Conservation (phyloP, 2,113 vertebrate genomes). For the Polyodon spathula region DNA sequence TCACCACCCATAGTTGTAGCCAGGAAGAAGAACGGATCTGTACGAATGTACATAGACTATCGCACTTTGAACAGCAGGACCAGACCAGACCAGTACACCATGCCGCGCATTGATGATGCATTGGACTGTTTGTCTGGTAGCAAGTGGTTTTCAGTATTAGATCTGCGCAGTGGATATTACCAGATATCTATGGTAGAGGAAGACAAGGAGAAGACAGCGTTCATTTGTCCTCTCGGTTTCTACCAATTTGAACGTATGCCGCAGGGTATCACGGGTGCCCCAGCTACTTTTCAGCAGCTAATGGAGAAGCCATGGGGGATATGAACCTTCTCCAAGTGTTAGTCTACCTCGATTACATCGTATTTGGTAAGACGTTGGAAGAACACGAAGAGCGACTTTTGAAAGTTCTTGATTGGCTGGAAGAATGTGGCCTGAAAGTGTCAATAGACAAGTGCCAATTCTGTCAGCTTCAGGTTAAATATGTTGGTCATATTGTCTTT, state of each 20-base stretch:
- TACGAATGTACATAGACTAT: too few species aligned
- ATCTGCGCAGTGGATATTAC: too few species aligned
- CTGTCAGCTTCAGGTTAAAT: background rate
- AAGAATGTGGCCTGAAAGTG: background rate
- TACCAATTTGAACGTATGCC: too few species aligned
- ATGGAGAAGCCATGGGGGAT: background rate
- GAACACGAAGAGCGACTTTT: background rate
- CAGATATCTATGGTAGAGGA: too few species aligned
- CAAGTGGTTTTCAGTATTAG: too few species aligned
- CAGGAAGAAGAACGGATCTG: too few species aligned
- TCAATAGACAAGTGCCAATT: background rate
- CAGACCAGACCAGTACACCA: background rate
- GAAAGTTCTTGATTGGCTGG: background rate
- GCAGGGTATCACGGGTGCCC: background rate
- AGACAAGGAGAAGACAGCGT: too few species aligned
- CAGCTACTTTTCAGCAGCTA: background rate
- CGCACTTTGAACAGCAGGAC: background rate
- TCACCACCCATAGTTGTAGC: too few species aligned
- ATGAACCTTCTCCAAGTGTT: background rate
- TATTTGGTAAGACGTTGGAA: slow-evolving; percentile 8
- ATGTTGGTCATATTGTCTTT: background rate
- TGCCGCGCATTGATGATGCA: background rate
- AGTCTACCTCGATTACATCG: slow-evolving; percentile 3
- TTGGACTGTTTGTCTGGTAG: too few species aligned
- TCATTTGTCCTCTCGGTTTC: too few species aligned